A percentile compares a stretch with the other conserved stretches of the same genome.
phyloP scores from a whole-genome alignment of 2,888 invertebrate genomes.

The Drepanosiphum platanoidis region DNA sequence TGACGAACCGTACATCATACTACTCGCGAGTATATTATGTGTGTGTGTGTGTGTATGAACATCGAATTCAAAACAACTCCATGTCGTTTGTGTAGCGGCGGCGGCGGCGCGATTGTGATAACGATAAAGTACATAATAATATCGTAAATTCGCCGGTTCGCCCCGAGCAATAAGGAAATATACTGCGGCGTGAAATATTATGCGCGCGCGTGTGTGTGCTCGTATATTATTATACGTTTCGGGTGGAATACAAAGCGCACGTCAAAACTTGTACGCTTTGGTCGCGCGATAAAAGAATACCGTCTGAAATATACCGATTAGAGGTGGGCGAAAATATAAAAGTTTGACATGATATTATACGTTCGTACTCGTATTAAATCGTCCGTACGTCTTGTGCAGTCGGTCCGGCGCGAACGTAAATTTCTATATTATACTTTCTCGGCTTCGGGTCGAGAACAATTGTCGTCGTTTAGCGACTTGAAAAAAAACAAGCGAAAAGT shows the following conservation, averaged over 20 bases:
- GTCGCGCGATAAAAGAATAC: too few relatives aligned
- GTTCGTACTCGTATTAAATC: neutral
- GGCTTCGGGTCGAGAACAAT: conserved; percentile 6
- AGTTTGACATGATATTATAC: too few relatives aligned
- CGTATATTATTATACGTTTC: too few relatives aligned
- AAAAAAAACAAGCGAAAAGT: conserved; percentile 17
- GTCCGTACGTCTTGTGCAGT: neutral
- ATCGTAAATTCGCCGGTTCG: neutral
- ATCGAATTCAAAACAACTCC: neutral
- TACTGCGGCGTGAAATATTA: neutral
- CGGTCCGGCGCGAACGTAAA: neutral
- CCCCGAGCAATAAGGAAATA: neutral
- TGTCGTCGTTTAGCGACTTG: neutral
- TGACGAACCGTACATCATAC: neutral
- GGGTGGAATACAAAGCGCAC: too few relatives aligned
- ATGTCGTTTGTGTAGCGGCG: neutral
- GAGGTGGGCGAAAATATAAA: too few relatives aligned
- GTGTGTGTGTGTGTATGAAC: too few relatives aligned
- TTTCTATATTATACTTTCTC: conserved; percentile 17
- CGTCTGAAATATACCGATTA: too few relatives aligned
- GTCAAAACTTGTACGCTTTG: too few relatives aligned
- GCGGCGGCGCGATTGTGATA: neutral
- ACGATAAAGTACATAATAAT: neutral
- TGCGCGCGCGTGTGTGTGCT: too few relatives aligned
- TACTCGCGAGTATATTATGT: too few relatives aligned